Base-by-base conservation (phyloP, 2,888 invertebrate genomes). In the Apotomis capreana region DNA sequence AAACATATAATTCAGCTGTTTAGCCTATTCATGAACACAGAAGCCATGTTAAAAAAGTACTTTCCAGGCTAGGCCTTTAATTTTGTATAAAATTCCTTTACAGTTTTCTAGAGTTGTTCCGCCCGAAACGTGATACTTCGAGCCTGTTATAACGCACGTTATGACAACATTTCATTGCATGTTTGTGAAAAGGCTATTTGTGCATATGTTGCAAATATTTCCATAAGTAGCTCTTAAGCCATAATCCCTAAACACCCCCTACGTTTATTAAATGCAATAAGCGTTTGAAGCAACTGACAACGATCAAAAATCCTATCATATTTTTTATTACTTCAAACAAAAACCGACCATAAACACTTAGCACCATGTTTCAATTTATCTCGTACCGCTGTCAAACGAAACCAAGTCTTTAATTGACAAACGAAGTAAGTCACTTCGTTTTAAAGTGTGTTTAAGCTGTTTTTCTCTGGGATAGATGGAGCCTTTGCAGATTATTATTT, bases 401-500 rank as follows among this genome's bases (percentile, higher is more conserved):
- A n/a, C 13, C 9, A 37, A 37, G 8, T 12, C 12, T 9, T 44
- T 44, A 0, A 4, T 15, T 26, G 46, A 46, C 46, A 13, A 57
- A 57, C 5, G 36, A 3, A 15, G n/a, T 65, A 36, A 57, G 55
- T 44, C 6, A 5, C 3, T 26, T 55, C n/a, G 26, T 46, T 6
- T n/a, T 6, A 5, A 36, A 12, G 3, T n/a, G n/a, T 10, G n/a
- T n/a, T 37, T 36, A 46, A n/a, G 26, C 44, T 46, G 4, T 46
- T 63, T 55, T 57, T 8, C 0, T 4, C 0, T n/a, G 46, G 5
- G 26, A 36, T 15, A n/a, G 46, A n/a, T 26, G 60, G 59, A 12
- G 37, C 54, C 46, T 59, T 60, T 26, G 6, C 40, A 44, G 65
- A 70, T 70, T 69, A 69, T 62, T 62, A 59, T 54, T 54, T 70